Evolutionary conservation across 2,113 vertebrate genomes (phyloP).

Genomic region (Chlorocebus sabaeus): DNA sequence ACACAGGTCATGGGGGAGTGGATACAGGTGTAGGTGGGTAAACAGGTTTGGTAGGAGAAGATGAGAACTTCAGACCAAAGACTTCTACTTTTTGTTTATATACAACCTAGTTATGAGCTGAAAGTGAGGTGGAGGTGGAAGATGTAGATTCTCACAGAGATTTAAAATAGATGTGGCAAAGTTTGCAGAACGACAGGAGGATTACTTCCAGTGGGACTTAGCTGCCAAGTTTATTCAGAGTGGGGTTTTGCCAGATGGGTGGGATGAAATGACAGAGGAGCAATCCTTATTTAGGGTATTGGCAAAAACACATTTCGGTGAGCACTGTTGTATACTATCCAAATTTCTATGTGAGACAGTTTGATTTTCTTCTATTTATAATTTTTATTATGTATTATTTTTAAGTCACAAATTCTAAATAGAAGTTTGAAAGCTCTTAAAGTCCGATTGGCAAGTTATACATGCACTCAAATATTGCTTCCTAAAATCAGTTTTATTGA

Average conservation of each 20-base stretch:
- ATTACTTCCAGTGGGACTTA: not conserved
- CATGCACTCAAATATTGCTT: not conserved
- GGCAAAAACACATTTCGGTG: not conserved
- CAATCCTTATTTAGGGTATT: not conserved
- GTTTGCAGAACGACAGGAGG: not conserved
- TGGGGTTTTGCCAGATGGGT: not conserved
- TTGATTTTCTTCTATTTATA: not conserved
- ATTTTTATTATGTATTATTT: not conserved
- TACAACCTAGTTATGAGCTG: not conserved
- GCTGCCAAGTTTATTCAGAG: not conserved
- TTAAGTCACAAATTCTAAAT: not conserved
- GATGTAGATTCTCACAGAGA: not conserved
- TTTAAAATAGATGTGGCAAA: not conserved
- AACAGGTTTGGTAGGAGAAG: not conserved
- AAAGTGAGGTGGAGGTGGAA: not conserved
- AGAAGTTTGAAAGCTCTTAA: not conserved
- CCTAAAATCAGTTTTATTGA: not conserved
- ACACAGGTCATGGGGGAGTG: no score
- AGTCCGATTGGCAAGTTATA: constrained; percentile 1
- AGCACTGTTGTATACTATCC: not conserved
- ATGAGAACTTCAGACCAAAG: not conserved
- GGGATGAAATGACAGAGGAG: not conserved
- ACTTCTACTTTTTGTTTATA: not conserved
- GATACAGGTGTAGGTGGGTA: no score
- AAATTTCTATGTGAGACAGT: not conserved